Percentiles rank a stretch among this genome's conserved stretches.
Conservation (phyloP, 1,140 invertebrate genomes). For the Sycophaga agraensis region DNA sequence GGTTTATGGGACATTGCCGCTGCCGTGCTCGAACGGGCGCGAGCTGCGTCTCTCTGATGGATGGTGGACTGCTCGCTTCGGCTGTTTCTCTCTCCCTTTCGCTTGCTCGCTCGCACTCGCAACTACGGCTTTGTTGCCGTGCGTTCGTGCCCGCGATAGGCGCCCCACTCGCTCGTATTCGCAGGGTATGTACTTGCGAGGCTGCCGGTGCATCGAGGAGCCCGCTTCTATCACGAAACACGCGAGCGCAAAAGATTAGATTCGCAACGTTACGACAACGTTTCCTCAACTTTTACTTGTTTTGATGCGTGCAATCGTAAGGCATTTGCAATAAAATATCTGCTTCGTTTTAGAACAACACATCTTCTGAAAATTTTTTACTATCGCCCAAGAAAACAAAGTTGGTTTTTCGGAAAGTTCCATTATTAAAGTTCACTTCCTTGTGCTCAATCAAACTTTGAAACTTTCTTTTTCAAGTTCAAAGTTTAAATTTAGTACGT, state of each 20-base stretch:
- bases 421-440: constrained; percentile 22
- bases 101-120: too few relatives aligned
- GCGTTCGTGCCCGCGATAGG: too few relatives aligned
- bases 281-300: too few relatives aligned
- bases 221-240: too few relatives aligned
- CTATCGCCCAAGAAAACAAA: constrained; percentile 8
- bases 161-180: too few relatives aligned
- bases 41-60: neutral
- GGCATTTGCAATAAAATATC: neutral
- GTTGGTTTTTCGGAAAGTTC: constrained; percentile 15
- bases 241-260: too few relatives aligned
- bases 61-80: neutral
- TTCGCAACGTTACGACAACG: too few relatives aligned
- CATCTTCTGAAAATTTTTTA: neutral
- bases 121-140: too few relatives aligned
- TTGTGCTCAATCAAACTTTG: constrained; percentile 19
- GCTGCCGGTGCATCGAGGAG: too few relatives aligned
- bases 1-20: neutral
- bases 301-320: too few relatives aligned
- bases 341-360: neutral
- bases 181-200: too few relatives aligned
- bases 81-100: too few relatives aligned
- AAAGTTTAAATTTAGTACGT: constrained; percentile 12
- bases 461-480: constrained; percentile 17
- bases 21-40: neutral